phyloP scores from a whole-genome alignment of 2,113 vertebrate species.

The Silurus asotus region DNA sequence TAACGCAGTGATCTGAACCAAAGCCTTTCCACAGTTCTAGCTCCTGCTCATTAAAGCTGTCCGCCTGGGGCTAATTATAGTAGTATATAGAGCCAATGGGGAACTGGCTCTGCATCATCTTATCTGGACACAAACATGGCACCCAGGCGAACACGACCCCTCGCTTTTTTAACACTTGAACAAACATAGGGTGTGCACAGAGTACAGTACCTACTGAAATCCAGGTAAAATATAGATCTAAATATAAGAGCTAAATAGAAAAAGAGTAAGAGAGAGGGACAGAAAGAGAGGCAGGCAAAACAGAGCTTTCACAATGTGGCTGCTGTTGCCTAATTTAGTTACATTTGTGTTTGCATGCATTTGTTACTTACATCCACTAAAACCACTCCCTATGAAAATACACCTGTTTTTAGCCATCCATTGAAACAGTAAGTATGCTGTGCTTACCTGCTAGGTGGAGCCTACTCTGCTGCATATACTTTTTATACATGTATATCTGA shows the following conservation, averaged over 20 bases:
- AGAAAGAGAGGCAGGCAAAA: constrained; percentile 18
- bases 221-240: constrained; percentile 63
- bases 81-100: constrained; percentile 38
- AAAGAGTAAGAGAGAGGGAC: background rate
- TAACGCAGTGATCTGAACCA: constrained; percentile 45
- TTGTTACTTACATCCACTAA: constrained; percentile 27
- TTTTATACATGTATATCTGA: background rate
- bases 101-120: constrained; percentile 34
- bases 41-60: constrained; percentile 53
- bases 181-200: constrained; percentile 54
- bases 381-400: background rate
- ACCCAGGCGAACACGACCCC: constrained; percentile 19
- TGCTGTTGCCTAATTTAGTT: constrained; percentile 43
- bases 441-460: background rate
- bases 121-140: constrained; percentile 45
- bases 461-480: background rate
- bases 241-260: background rate
- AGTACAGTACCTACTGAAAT: constrained; percentile 59
- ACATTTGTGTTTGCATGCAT: background rate
- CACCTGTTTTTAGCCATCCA: constrained; percentile 4
- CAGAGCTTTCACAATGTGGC: constrained; percentile 38
- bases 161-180: constrained; percentile 35
- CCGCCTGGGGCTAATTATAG: constrained; percentile 54
- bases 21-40: constrained; percentile 51
- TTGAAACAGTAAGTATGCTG: background rate